Evolutionary conservation across 92 coral and sea anemone species (phyloP).

Genomic region (Umimayanthus chanpuru): DNA sequence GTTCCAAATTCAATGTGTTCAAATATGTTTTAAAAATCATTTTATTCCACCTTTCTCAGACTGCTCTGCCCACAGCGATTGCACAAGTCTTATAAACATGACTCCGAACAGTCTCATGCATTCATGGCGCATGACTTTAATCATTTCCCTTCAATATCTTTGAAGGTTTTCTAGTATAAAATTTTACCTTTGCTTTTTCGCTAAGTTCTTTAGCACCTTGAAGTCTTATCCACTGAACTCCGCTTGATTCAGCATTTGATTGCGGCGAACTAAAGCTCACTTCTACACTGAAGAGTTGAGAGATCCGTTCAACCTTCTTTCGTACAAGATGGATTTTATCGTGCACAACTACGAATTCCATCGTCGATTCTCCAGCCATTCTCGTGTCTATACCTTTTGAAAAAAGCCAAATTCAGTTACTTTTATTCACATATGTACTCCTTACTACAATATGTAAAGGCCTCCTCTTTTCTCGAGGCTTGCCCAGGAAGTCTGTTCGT

Average conservation of each 20-base stretch:
- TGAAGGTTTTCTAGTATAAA: neutral
- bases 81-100: constrained; percentile 38
- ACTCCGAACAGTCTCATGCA: constrained; percentile 15
- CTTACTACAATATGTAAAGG: neutral
- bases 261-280: constrained; percentile 44
- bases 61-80: neutral
- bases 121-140: constrained; percentile 12
- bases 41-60: neutral
- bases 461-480: neutral
- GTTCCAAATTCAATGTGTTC: neutral
- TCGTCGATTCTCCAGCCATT: constrained; percentile 26
- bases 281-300: constrained; percentile 50
- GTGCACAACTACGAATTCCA: constrained; percentile 65
- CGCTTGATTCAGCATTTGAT: constrained; percentile 39
- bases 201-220: constrained; percentile 40
- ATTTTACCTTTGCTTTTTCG: constrained; percentile 49
- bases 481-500: constrained; percentile 41
- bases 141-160: neutral
- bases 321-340: constrained; percentile 52
- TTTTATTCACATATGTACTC: constrained; percentile 2
- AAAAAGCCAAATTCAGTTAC: neutral
- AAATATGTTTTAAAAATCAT: neutral
- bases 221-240: constrained; percentile 48
- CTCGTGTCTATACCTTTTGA: neutral
- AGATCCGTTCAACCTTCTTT: constrained; percentile 40